Conservation (phyloP, 2,113 vertebrate genomes). For the Sorex fumeus region DNA sequence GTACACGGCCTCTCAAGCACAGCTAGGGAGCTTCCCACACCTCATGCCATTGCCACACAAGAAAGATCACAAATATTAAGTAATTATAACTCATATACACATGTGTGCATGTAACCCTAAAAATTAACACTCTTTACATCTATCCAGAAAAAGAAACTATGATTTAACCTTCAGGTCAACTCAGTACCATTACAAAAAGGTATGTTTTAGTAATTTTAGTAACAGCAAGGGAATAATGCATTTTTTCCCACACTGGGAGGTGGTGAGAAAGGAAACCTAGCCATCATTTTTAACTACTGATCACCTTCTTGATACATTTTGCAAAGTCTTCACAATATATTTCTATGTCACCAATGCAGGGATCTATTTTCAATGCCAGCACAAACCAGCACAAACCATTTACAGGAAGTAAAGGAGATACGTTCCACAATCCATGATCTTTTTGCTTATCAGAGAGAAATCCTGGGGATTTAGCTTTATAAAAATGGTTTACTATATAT, state of each 20-base stretch:
- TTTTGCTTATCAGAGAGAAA: neutral
- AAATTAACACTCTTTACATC: neutral
- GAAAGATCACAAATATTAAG: no score
- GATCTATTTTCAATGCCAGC: neutral
- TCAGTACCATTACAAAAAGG: neutral
- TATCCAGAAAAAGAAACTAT: neutral
- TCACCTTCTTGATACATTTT: neutral
- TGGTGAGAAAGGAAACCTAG: neutral
- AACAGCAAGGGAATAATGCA: neutral
- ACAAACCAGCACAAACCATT: neutral
- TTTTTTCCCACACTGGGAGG: neutral
- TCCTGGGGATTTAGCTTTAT: neutral
- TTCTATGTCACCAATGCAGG: neutral
- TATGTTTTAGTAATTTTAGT: neutral
- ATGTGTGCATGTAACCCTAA: neutral
- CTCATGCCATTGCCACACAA: no score
- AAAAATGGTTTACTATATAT: no score
- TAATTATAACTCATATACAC: neutral
- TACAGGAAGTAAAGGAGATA: neutral
- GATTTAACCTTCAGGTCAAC: neutral
- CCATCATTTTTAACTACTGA: neutral
- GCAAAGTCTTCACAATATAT: neutral
- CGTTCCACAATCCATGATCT: neutral
- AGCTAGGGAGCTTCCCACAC: no score
- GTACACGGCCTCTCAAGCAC: no score